Evolutionary conservation across 2,113 vertebrate species (phyloP).

Genomic region (Eurypyga helias): DNA sequence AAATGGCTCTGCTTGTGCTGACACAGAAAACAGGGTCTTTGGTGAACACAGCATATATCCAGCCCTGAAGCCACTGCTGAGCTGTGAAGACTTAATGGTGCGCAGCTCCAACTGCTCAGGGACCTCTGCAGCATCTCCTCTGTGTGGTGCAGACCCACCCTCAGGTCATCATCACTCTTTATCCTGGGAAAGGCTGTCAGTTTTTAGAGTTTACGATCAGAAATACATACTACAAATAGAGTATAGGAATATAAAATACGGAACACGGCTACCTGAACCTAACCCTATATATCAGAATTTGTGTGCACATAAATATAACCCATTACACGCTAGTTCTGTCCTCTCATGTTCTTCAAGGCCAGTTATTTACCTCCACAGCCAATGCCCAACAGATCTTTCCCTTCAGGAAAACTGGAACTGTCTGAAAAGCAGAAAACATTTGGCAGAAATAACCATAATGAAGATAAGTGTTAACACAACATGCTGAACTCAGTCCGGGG

Average conservation of each 20-base stretch:
- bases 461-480: constrained; percentile 42
- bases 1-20: neutral
- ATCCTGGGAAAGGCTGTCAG: neutral
- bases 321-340: neutral
- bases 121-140: neutral
- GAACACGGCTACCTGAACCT: neutral
- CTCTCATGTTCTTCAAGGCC: neutral
- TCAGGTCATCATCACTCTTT: neutral
- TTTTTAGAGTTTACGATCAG: neutral
- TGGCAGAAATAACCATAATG: constrained; percentile 40
- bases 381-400: neutral
- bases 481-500: neutral
- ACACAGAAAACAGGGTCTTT: neutral
- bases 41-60: neutral
- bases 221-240: neutral
- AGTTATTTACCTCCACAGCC: neutral
- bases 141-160: neutral
- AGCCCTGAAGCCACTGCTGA: neutral
- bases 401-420: neutral
- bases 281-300: neutral
- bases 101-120: neutral
- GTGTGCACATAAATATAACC: neutral
- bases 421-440: constrained; percentile 26
- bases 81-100: neutral
- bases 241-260: neutral